These are phyloP conservation scores for Brachypterus glaber DNA, from an alignment of 2,888 invertebrate genomes.

Conservation along the genomic window DNA sequence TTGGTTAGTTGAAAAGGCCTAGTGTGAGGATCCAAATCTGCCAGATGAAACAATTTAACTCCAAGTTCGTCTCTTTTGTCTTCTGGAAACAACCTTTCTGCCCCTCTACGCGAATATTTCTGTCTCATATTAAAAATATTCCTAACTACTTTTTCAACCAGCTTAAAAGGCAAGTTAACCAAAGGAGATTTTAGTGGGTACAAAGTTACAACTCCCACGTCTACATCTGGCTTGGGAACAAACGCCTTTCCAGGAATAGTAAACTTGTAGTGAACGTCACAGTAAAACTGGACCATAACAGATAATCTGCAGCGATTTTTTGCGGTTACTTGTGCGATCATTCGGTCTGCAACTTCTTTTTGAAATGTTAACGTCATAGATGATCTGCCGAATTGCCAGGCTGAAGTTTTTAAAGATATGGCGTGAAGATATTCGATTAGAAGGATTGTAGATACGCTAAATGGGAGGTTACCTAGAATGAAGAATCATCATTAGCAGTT, in stretches of 20 bases:
- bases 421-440: slow-evolving; percentile 80
- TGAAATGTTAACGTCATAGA: slow-evolving; percentile 94
- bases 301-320: slow-evolving; percentile 74
- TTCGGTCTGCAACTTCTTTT: slow-evolving; percentile 90
- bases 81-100: slow-evolving; percentile 66
- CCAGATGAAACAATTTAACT: slow-evolving; percentile 54
- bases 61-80: slow-evolving; percentile 56
- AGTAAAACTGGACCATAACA: slow-evolving; percentile 91
- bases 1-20: slow-evolving; percentile 68
- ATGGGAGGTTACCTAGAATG: slow-evolving; percentile 68
- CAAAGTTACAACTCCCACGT: slow-evolving; percentile 90
- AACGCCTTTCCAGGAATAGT: slow-evolving; percentile 85
- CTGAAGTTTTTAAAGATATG: slow-evolving; percentile 63
- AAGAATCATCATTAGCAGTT: too few relatives aligned
- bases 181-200: slow-evolving; percentile 68
- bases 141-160: slow-evolving; percentile 83
- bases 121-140: slow-evolving; percentile 82
- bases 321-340: slow-evolving; percentile 62
- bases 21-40: slow-evolving; percentile 60
- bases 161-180: slow-evolving; percentile 61
- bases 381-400: slow-evolving; percentile 75
- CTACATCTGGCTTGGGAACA: slow-evolving; percentile 90
- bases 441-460: slow-evolving; percentile 88
- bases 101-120: slow-evolving; percentile 66
- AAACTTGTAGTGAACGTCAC: slow-evolving; percentile 72